These are phyloP conservation scores for Parnassius apollo DNA, from an alignment of 2,888 invertebrate species.

Conservation along the genomic window DNA sequence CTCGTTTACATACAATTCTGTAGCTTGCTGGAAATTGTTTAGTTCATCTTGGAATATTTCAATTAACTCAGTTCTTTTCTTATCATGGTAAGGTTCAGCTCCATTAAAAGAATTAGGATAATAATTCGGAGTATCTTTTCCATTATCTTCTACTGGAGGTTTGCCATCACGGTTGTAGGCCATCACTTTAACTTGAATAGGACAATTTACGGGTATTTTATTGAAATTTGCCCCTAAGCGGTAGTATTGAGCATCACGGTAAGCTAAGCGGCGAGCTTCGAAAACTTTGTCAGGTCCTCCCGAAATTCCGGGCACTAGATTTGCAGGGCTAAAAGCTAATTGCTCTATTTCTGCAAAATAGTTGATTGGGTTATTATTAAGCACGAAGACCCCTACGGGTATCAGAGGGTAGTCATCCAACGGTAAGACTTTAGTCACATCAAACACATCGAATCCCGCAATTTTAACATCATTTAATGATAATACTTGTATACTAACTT, in stretches of 20 bases:
- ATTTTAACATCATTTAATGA: conserved; percentile 88
- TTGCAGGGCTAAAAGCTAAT: conserved; percentile 91
- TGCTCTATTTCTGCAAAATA: conserved; percentile 96
- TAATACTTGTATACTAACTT: conserved; percentile 90
- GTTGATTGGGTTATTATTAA: conserved; percentile 93
- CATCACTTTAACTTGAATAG: conserved; percentile 82
- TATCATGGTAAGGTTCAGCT: conserved; percentile 84
- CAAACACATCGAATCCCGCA: conserved; percentile 92
- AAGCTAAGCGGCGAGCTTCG: conserved; percentile 89
- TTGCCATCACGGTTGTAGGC: conserved; percentile 94
- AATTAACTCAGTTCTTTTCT: conserved; percentile 72
- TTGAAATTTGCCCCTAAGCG: conserved; percentile 94
- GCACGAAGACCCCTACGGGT: conserved; percentile 89
- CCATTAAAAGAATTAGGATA: conserved; percentile 96
- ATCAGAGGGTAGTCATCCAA: conserved; percentile 88
- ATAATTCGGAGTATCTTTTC: conserved; percentile 94
- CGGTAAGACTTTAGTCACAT: conserved; percentile 93
- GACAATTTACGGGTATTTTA: conserved; percentile 96
- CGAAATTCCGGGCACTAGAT: conserved; percentile 94
- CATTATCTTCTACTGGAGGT: conserved; percentile 88
- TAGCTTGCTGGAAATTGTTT: conserved; percentile 93
- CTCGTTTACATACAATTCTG: conserved; percentile 87
- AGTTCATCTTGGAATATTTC: conserved; percentile 86
- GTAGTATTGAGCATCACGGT: conserved; percentile 91
- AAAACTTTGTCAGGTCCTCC: conserved; percentile 95